Evolutionary conservation across 2,113 vertebrate genomes (phyloP).

Genomic region (Colaptes auratus): DNA sequence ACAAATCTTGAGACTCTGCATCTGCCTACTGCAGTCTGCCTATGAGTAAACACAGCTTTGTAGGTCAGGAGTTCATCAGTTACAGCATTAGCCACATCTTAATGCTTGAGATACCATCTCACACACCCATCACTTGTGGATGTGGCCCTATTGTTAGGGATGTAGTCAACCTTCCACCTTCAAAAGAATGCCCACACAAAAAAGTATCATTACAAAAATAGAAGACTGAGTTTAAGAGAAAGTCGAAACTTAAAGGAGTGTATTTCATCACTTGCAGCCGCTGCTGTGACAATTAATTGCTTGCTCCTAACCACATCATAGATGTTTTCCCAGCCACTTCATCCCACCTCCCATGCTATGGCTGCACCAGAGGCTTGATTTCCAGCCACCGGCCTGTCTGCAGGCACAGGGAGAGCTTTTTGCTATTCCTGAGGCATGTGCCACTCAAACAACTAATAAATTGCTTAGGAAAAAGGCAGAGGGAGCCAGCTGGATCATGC

Average conservation of each 20-base stretch:
- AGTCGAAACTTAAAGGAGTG: background rate
- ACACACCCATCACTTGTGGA: fast-evolving
- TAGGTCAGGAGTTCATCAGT: slow-evolving; percentile 17
- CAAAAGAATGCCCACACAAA: slow-evolving; percentile 18
- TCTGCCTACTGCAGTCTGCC: background rate
- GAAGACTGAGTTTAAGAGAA: background rate
- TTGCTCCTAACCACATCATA: background rate
- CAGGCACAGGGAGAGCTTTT: background rate
- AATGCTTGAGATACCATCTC: background rate
- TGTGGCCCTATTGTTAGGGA: background rate
- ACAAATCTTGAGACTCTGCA: background rate
- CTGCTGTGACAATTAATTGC: background rate
- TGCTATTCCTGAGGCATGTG: background rate
- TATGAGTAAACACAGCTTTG: background rate
- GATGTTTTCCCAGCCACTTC: background rate
- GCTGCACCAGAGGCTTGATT: background rate
- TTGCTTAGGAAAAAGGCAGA: background rate
- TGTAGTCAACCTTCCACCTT: background rate
- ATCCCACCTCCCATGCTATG: background rate
- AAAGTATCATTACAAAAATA: background rate
- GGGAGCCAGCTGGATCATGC: background rate
- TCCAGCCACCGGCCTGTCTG: background rate
- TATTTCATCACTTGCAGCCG: background rate
- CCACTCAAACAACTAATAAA: background rate
- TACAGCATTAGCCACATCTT: background rate